phyloP scores from a whole-genome alignment of 53 echinoderm and acorn worm genomes.

The Arbacia lixula region DNA sequence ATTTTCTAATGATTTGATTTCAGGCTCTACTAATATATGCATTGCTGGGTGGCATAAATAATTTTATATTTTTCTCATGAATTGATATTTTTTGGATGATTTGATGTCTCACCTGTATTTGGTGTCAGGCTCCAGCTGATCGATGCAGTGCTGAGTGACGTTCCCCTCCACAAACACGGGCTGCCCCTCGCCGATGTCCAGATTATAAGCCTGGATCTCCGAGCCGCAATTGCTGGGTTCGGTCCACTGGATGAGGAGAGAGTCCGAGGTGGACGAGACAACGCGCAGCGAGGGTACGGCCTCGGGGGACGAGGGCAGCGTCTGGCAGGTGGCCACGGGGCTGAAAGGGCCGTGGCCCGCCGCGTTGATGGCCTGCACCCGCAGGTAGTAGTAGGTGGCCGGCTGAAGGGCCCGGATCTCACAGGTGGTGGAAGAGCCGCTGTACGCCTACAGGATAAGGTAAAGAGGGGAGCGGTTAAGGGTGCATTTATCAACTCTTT shows the following conservation, averaged over 20 bases:
- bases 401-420: constrained; percentile 90
- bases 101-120: constrained; percentile 97
- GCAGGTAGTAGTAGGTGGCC: constrained; percentile 95
- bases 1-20: no score
- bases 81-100: no score
- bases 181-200: constrained; percentile 88
- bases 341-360: constrained; percentile 97
- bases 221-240: constrained; percentile 96
- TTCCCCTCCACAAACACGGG: constrained; percentile 84
- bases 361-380: constrained; percentile 96
- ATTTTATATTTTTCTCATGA: no score
- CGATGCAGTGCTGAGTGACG: constrained; percentile 92
- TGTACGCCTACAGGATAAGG: constrained; percentile 81
- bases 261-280: constrained; percentile 93
- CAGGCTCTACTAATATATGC: no score
- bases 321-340: constrained; percentile 84
- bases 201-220: constrained; percentile 94
- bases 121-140: constrained; percentile 94
- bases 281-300: constrained; percentile 88
- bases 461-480: no score
- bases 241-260: constrained; percentile 88
- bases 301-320: constrained; percentile 95
- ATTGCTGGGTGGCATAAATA: no score
- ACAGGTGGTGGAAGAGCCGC: constrained; percentile 81
- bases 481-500: no score